Base-by-base conservation (phyloP, 2,113 vertebrate species). In the Nerophis ophidion region DNA sequence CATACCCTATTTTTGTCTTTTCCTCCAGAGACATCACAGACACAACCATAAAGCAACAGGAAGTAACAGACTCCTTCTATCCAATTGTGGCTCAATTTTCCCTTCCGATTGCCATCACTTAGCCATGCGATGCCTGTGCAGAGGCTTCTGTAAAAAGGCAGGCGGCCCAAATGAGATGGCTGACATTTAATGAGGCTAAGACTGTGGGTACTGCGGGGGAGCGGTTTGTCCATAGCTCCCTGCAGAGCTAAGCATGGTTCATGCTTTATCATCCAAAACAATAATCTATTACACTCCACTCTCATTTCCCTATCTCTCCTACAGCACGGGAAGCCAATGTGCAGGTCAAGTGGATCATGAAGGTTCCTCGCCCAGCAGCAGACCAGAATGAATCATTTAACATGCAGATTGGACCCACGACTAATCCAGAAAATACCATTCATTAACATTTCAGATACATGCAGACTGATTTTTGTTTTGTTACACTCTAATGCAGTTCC, bases 11-110 rank as follows among this genome's bases (percentile, higher is more conserved):
- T 4, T 47, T 47, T 57, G 14, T 56, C 50, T 48, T 63, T 66
- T 57, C 63, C 61, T 58, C 46, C 13, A 63, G 81, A 84, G 75
- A 75, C 42, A 34, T 34, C 8, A 48, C 72, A 81, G 72, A 81
- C 71, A 70, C 54, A 61, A 71, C 57, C 59, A 66, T 61, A 76
- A 72, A 15, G 60, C 75, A 67, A 78, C 74, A 86, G 85, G 79
- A 88, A 87, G 62, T 76, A 81, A 79, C 80, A 77, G 74, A 66
- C 72, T 50, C 61, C 77, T 80, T 88, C 81, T 88, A 87, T 87
- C 77, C 69, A 89, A 88, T 86, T 85, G 76, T 83, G 62, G 67
- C 75, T 81, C 72, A 81, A 86, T 89, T 81, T 86, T 77, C 71
- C 66, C 71, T 86, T 87, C 84, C 81, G 71, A 79, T 71, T 75